Conservation (phyloP, 2,888 invertebrate species). For the Hydrotaea cyrtoneurina region DNA sequence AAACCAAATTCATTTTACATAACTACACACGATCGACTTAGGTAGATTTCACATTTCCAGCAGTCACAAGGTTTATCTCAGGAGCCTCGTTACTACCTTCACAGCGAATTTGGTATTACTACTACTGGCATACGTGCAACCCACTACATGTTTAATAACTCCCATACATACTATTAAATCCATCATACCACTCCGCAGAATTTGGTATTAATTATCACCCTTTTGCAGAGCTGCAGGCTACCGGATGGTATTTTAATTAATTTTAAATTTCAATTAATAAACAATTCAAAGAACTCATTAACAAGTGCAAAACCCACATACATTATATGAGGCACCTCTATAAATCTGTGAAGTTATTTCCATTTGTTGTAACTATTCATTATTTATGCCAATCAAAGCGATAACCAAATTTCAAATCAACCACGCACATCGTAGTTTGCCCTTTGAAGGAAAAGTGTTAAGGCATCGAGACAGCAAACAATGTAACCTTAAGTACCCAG, state of each 20-base stretch:
- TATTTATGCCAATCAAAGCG: neutral
- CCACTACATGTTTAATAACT: too few species aligned
- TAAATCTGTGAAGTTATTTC: neutral
- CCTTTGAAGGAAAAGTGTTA: neutral
- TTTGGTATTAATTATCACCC: neutral
- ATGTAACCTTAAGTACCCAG: neutral
- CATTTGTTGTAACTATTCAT: neutral
- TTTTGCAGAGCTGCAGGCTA: neutral
- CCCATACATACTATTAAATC: too few species aligned
- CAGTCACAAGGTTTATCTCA: too few species aligned
- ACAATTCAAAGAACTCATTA: neutral
- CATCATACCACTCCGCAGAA: neutral
- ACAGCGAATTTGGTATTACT: too few species aligned
- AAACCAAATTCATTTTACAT: too few species aligned
- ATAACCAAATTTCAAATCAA: neutral
- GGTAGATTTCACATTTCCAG: too few species aligned
- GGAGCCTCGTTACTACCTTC: too few species aligned
- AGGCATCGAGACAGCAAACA: neutral
- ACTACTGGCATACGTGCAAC: too few species aligned
- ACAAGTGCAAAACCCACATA: neutral
- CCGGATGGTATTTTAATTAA: constrained; percentile 11
- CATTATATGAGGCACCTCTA: neutral
- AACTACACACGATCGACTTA: too few species aligned
- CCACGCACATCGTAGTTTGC: neutral
- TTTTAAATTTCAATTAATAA: constrained; percentile 13